Evolutionary conservation across 2,888 invertebrate species (phyloP).

Genomic region (Aphodius sticticus): DNA sequence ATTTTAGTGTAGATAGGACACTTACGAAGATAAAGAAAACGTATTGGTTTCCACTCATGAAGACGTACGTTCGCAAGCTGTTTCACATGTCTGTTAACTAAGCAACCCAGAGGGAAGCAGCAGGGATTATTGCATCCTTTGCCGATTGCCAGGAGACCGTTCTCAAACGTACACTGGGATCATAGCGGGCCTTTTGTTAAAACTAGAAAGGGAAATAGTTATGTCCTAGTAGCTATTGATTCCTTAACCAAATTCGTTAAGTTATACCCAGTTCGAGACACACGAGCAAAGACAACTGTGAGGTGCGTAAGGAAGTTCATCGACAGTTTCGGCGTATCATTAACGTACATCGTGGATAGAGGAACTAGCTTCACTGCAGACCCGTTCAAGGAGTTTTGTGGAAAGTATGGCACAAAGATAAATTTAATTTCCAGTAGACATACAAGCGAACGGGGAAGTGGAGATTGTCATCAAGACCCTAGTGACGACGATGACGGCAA

Average conservation of each 20-base stretch:
- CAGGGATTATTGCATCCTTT: slow-evolving; percentile 34
- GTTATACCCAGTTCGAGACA: slow-evolving; percentile 27
- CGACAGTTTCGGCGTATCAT: neutral
- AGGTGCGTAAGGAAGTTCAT: neutral
- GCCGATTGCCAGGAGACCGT: slow-evolving; percentile 29
- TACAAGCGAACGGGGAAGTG: neutral
- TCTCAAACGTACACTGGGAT: slow-evolving; percentile 30
- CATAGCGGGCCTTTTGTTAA: slow-evolving; percentile 34
- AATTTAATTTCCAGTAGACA: neutral
- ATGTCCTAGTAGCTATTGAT: slow-evolving; percentile 33
- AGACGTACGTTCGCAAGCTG: slow-evolving; percentile 15
- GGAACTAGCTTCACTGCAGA: slow-evolving; percentile 8
- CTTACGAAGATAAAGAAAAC: slow-evolving; percentile 7
- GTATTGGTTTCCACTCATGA: slow-evolving; percentile 28
- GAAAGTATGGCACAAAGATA: neutral
- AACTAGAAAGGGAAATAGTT: slow-evolving; percentile 29
- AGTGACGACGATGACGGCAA: too few species aligned
- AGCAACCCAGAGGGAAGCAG: slow-evolving; percentile 29
- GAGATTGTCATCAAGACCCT: too few species aligned
- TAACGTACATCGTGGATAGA: neutral
- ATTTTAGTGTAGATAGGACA: slow-evolving; percentile 26
- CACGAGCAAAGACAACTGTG: slow-evolving; percentile 10
- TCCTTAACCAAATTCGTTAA: slow-evolving; percentile 31
- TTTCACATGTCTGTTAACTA: slow-evolving; percentile 18
- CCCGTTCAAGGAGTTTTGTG: neutral